A percentile compares a stretch with the other conserved stretches of the same genome.
These are phyloP conservation scores for Centrocercus urophasianus DNA, from an alignment of 2,113 vertebrate species.

Conservation along the genomic window DNA sequence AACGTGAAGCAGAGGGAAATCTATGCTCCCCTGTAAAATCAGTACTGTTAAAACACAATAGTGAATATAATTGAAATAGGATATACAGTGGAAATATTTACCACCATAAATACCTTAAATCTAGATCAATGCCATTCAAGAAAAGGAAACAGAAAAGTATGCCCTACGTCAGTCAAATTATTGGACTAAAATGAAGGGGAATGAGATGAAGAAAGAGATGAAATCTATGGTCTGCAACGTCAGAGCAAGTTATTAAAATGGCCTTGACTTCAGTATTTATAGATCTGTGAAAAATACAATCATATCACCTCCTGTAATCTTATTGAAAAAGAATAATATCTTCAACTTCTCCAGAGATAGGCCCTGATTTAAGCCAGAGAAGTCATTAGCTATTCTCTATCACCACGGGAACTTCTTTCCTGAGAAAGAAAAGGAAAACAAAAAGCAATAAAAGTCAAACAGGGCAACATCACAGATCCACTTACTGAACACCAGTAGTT, in stretches of 20 bases:
- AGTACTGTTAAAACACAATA: not conserved
- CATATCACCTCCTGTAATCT: not conserved
- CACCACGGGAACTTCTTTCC: not conserved
- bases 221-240: not conserved
- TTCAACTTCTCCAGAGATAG: not conserved
- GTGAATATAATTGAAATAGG: not conserved
- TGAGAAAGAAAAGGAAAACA: not conserved
- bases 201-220: not conserved
- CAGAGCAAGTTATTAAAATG: slow-evolving; percentile 42
- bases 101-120: not conserved
- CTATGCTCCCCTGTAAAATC: not conserved
- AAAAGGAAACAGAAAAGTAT: not conserved
- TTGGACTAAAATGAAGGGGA: not conserved
- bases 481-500: no score
- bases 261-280: slow-evolving; percentile 12
- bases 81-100: not conserved
- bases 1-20: not conserved
- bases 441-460: not conserved
- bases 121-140: not conserved
- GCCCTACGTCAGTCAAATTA: slow-evolving; percentile 12
- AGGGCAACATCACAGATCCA: not conserved
- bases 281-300: not conserved
- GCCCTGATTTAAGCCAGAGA: not conserved
- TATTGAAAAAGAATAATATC: not conserved
- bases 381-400: not conserved